phyloP scores from a whole-genome alignment of 2,113 vertebrate species.

The Hymenochirus boettgeri region DNA sequence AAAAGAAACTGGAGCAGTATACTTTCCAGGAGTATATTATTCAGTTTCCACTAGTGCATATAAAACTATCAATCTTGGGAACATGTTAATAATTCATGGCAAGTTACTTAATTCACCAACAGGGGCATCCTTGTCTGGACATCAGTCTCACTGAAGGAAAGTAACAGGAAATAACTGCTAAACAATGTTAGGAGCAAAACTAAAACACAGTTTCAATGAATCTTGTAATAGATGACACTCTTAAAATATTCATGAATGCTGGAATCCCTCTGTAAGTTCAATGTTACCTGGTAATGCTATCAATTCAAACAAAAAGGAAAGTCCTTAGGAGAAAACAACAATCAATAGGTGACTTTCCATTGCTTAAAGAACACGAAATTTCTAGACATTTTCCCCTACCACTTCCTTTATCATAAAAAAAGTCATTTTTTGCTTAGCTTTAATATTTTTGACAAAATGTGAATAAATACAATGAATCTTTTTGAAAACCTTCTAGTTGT shows the following conservation, averaged over 20 bases:
- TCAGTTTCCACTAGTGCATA: slow-evolving; percentile 49
- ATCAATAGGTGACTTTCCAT: too few species aligned
- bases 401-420: too few species aligned
- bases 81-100: slow-evolving; percentile 63
- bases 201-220: slow-evolving; percentile 32
- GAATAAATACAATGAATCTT: too few species aligned
- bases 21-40: too few species aligned
- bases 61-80: slow-evolving; percentile 47
- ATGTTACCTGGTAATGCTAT: neutral
- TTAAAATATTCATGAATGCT: neutral
- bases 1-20: too few species aligned
- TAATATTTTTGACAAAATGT: too few species aligned
- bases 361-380: too few species aligned
- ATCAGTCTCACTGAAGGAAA: slow-evolving; percentile 45
- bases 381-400: too few species aligned
- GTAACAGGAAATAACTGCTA: slow-evolving; percentile 44
- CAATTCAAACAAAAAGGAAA: too few species aligned
- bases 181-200: slow-evolving; percentile 44
- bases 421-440: too few species aligned
- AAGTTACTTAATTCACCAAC: slow-evolving; percentile 52
- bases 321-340: too few species aligned
- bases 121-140: slow-evolving; percentile 51
- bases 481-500: too few species aligned
- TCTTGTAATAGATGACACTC: neutral
- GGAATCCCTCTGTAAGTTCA: neutral